A percentile compares a stretch with the other conserved stretches of the same genome.
Evolutionary conservation across 1,140 invertebrate genomes (phyloP).

Genomic region (Lepidurus apus): DNA sequence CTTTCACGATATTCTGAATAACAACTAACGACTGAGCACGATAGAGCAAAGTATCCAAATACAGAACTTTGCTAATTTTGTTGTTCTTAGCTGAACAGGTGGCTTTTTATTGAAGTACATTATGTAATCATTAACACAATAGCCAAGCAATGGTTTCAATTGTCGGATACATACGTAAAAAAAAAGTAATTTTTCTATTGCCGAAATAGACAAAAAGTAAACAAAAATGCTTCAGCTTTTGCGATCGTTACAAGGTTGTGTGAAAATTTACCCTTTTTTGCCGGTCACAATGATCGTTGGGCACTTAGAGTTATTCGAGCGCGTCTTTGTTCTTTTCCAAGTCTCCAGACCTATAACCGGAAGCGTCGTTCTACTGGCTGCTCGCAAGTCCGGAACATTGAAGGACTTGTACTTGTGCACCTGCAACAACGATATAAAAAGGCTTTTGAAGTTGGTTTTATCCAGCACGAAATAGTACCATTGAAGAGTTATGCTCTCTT

Average conservation of each 20-base stretch:
- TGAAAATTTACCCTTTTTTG: not conserved
- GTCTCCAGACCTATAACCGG: not conserved
- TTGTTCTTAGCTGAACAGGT: too few species aligned
- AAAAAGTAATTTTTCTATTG: too few species aligned
- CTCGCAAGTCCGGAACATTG: not conserved
- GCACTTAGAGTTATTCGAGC: not conserved
- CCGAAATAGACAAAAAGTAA: too few species aligned
- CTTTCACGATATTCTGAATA: too few species aligned
- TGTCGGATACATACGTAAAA: too few species aligned
- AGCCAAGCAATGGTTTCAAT: too few species aligned
- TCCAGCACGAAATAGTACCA: not conserved
- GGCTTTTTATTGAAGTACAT: too few species aligned
- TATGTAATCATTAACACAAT: too few species aligned
- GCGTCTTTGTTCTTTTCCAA: not conserved
- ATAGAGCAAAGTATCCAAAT: too few species aligned
- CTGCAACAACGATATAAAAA: not conserved
- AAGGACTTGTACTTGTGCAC: slow-evolving; percentile 21
- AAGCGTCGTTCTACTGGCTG: not conserved
- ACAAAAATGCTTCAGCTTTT: not conserved
- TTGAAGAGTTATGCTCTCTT: too few species aligned
- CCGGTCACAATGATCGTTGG: not conserved
- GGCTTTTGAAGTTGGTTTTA: not conserved
- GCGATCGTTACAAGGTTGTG: not conserved
- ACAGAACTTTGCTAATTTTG: too few species aligned
- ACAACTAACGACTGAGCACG: too few species aligned